A percentile compares a stretch with the other conserved stretches of the same genome.
phyloP scores from a whole-genome alignment of 2,113 vertebrate species.

The Solenodon paradoxus region DNA sequence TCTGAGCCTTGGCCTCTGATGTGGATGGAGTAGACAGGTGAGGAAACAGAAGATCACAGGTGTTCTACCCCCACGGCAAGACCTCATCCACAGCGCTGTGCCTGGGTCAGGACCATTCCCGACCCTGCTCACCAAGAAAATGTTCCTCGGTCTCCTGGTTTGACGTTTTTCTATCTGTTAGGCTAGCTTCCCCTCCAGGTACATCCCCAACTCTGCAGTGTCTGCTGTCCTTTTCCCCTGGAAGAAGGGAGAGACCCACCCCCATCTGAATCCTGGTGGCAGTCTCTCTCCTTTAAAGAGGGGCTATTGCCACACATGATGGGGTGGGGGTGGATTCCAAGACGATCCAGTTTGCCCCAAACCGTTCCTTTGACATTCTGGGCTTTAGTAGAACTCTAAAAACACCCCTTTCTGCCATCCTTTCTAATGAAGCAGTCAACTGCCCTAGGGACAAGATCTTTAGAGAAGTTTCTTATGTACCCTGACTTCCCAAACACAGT shows the following conservation, averaged over 20 bases:
- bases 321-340: not conserved
- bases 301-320: not conserved
- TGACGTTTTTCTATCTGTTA: not conserved
- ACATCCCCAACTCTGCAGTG: rapidly evolving
- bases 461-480: too few species aligned
- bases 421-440: not conserved
- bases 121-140: not conserved
- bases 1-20: not conserved
- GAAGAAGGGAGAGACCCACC: too few species aligned
- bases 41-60: not conserved
- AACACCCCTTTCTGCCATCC: not conserved
- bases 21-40: not conserved
- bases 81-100: not conserved
- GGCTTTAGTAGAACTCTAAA: not conserved
- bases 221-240: not conserved
- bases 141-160: not conserved
- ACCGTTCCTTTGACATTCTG: not conserved
- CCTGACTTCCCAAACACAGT: too few species aligned
- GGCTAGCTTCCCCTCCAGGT: not conserved
- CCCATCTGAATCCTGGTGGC: not conserved
- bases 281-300: not conserved
- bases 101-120: not conserved
- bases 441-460: not conserved
- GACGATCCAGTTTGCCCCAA: not conserved
- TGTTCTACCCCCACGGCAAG: not conserved